These are phyloP conservation scores for Brachionus calyciflorus DNA, from an alignment of 1,140 invertebrate species.

Conservation along the genomic window DNA sequence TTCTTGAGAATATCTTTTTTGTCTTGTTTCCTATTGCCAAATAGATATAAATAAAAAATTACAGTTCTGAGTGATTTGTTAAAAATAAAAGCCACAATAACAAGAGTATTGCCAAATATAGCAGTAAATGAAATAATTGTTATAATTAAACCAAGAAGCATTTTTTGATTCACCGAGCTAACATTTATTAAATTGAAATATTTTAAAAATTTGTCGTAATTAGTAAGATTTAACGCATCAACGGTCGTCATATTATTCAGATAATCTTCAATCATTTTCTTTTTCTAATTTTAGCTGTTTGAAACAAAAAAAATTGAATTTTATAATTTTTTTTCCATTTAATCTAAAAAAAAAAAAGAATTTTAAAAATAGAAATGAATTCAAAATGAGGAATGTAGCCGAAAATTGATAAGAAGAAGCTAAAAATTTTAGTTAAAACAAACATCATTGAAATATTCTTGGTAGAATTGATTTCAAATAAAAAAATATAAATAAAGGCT, in stretches of 20 bases:
- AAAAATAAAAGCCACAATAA: slow-evolving; percentile 4
- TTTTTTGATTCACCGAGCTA: background rate
- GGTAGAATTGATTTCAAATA: too few species aligned
- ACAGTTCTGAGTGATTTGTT: slow-evolving; percentile 22
- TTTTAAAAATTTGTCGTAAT: background rate
- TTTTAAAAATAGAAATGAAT: background rate
- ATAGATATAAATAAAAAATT: background rate
- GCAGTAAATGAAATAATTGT: slow-evolving; percentile 24
- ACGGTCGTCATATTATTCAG: background rate
- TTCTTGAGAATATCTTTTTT: too few species aligned
- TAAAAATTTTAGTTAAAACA: too few species aligned
- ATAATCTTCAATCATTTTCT: background rate
- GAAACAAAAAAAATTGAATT: too few species aligned
- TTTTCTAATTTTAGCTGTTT: too few species aligned
- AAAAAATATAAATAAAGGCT: background rate
- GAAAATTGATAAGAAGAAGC: too few species aligned
- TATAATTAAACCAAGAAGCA: background rate
- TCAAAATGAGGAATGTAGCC: too few species aligned
- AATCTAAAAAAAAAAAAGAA: slow-evolving; percentile 21
- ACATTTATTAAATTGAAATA: background rate
- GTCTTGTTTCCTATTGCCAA: background rate
- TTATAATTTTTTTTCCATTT: background rate
- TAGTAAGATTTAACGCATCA: background rate
- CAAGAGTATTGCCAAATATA: slow-evolving; percentile 17
- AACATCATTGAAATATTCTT: too few species aligned